A percentile compares a stretch with the other conserved stretches of the same genome.
These are phyloP conservation scores for Pterostichus madidus DNA, from an alignment of 2,888 invertebrate species.

Conservation along the genomic window DNA sequence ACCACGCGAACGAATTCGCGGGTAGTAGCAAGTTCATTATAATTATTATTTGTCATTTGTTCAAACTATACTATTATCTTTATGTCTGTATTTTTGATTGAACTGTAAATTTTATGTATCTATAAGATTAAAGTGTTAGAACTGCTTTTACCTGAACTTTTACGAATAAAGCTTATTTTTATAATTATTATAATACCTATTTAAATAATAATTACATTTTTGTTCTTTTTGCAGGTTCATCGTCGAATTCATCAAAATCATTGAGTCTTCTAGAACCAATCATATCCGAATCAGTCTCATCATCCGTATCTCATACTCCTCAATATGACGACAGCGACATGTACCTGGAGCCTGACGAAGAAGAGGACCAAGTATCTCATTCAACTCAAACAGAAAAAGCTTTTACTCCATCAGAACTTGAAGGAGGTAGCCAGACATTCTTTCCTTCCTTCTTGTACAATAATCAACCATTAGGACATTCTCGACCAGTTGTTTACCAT, in stretches of 20 bases:
- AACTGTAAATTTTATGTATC: no score
- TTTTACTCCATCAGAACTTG: conserved; percentile 75
- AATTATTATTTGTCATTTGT: no score
- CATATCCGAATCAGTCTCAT: neutral
- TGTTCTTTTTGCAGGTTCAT: neutral
- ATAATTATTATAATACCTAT: no score
- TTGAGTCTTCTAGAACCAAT: no score
- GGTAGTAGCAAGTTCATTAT: no score
- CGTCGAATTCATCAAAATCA: neutral
- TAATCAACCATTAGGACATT: conserved; percentile 82
- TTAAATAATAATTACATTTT: no score
- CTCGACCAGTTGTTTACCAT: conserved; percentile 81
- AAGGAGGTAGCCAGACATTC: conserved; percentile 83
- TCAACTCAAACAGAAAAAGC: conserved; percentile 30
- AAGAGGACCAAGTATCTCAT: conserved; percentile 19
- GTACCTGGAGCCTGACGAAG: conserved; percentile 52
- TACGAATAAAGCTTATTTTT: no score
- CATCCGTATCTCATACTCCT: neutral
- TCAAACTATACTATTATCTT: no score
- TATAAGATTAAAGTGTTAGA: no score
- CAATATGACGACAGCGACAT: conserved; percentile 46
- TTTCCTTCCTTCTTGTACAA: conserved; percentile 84
- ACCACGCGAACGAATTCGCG: no score
- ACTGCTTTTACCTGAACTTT: no score
- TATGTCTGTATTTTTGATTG: no score